phyloP scores from a whole-genome alignment of 2,113 vertebrate species.

The Lamprologus callipterus region DNA sequence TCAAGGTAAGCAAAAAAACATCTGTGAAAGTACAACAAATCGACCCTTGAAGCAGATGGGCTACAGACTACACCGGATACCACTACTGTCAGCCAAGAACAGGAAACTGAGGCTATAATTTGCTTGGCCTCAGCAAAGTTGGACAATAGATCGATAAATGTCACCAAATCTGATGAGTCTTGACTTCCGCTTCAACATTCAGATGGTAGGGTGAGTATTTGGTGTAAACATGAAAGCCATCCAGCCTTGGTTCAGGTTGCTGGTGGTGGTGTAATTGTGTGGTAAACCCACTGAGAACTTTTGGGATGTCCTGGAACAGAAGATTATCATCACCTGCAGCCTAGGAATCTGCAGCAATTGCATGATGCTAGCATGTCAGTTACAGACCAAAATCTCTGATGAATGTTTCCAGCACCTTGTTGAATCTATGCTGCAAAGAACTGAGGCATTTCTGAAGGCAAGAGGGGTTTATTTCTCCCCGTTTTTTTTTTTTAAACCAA shows the following conservation, averaged over 20 bases:
- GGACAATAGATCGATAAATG: not conserved
- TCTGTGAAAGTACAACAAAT: not conserved
- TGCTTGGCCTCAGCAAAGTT: not conserved
- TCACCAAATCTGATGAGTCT: not conserved
- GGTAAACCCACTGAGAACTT: not conserved
- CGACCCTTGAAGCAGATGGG: not conserved
- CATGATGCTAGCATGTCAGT: not conserved
- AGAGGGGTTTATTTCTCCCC: fast-evolving
- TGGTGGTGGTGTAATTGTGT: not conserved
- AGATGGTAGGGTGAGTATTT: not conserved
- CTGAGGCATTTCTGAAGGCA: not conserved
- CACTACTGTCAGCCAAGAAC: not conserved
- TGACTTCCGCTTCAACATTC: not conserved
- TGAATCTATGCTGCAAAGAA: not conserved
- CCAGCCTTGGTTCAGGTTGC: not conserved
- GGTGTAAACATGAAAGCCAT: not conserved
- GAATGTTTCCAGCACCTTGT: not conserved
- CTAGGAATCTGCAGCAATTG: not conserved
- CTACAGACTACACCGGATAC: not conserved
- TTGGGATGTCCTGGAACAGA: not conserved
- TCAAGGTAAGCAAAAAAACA: not conserved
- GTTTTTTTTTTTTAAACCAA: not conserved
- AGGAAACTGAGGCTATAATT: not conserved
- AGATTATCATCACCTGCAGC: not conserved
- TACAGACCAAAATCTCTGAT: not conserved